Conservation (phyloP, 2,797 vertebrate species). For the Pseudotriccus pelzelni region DNA sequence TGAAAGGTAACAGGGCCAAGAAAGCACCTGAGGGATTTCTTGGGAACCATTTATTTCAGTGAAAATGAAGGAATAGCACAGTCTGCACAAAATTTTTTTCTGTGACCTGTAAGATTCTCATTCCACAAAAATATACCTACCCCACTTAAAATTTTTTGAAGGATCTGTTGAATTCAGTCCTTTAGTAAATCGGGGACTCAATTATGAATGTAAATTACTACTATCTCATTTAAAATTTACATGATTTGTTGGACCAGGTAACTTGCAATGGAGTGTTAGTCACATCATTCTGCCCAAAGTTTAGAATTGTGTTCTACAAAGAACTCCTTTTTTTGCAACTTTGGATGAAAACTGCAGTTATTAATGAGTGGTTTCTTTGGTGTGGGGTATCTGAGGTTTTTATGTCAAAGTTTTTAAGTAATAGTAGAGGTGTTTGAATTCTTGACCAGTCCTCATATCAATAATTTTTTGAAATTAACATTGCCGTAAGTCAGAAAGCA, state of each 20-base stretch:
- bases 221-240: neutral
- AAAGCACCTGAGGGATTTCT: neutral
- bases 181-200: neutral
- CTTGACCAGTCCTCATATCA: neutral
- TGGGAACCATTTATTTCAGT: neutral
- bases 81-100: fast-evolving
- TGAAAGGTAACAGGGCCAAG: neutral
- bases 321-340: fast-evolving
- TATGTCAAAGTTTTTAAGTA: neutral
- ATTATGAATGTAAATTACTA: neutral
- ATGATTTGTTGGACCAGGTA: neutral
- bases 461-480: neutral
- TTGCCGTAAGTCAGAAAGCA: fast-evolving
- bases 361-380: neutral
- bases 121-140: neutral
- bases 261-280: neutral
- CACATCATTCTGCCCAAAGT: neutral
- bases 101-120: neutral
- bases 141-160: neutral
- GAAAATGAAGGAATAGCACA: neutral
- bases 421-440: neutral
- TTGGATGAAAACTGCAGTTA: neutral
- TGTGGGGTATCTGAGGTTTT: neutral
- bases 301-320: neutral
- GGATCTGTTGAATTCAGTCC: neutral